Evolutionary conservation across 2,797 vertebrate genomes (phyloP).

Genomic region (Bufotes viridis): DNA sequence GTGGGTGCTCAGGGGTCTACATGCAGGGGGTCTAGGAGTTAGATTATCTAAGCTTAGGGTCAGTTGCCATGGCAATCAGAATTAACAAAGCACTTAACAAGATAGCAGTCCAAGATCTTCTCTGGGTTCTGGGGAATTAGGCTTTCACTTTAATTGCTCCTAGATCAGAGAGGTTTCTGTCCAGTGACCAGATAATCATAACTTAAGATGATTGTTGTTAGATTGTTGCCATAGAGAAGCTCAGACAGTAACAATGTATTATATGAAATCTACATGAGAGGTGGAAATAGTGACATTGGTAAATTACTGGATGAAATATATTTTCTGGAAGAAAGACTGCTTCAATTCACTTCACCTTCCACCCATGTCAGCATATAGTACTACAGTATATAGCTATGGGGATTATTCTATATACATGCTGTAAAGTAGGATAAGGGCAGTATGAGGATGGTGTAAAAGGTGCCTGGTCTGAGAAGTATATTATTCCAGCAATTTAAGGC

Average conservation of each 20-base stretch:
- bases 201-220: neutral
- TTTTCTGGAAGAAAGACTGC: neutral
- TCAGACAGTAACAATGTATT: neutral
- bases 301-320: neutral
- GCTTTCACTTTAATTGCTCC: conserved; percentile 46
- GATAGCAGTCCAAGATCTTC: conserved; percentile 49
- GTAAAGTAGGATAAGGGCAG: neutral
- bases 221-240: neutral
- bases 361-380: neutral
- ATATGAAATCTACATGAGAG: neutral
- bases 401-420: no score
- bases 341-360: neutral
- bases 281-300: neutral
- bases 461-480: neutral
- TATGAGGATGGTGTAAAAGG: neutral
- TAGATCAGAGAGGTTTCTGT: neutral
- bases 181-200: neutral
- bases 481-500: neutral
- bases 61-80: conserved; percentile 50
- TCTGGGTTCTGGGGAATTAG: conserved; percentile 9
- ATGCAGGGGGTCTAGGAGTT: neutral
- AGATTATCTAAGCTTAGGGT: neutral
- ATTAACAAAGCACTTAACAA: conserved; percentile 59
- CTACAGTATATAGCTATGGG: neutral
- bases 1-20: neutral